phyloP scores from a whole-genome alignment of 2,888 invertebrate species.

The Lithophane socia region DNA sequence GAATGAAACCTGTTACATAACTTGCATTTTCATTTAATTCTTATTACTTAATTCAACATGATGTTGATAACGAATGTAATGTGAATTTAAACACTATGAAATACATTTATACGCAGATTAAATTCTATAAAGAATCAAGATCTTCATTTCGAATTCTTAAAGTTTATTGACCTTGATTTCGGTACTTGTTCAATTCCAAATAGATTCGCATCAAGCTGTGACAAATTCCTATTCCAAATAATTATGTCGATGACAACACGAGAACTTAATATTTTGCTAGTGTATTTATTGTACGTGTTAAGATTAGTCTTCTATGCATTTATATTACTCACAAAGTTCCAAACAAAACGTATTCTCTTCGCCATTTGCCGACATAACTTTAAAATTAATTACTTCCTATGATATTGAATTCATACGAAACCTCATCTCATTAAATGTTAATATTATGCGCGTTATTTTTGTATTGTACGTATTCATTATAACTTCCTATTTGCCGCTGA shows the following conservation, averaged over 20 bases:
- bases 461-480: constrained; percentile 42
- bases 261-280: not conserved
- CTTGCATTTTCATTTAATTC: constrained; percentile 25
- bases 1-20: constrained; percentile 33
- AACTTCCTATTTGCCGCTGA: constrained; percentile 63
- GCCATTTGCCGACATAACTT: constrained; percentile 53
- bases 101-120: not conserved
- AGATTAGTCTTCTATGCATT: not conserved
- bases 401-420: constrained; percentile 61
- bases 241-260: not conserved
- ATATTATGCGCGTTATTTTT: constrained; percentile 60
- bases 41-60: constrained; percentile 33
- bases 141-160: not conserved
- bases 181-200: not conserved
- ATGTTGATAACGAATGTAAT: constrained; percentile 9
- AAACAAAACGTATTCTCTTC: constrained; percentile 39
- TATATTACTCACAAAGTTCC: not conserved
- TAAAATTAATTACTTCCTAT: constrained; percentile 65
- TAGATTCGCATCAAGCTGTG: not conserved
- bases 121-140: not conserved
- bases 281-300: not conserved
- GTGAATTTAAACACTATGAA: not conserved
- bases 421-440: constrained; percentile 57
- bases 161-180: constrained; percentile 3
- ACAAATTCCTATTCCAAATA: constrained; percentile 2